Base-by-base conservation (phyloP, 2,888 invertebrate genomes). In the Brenthis hecate region DNA sequence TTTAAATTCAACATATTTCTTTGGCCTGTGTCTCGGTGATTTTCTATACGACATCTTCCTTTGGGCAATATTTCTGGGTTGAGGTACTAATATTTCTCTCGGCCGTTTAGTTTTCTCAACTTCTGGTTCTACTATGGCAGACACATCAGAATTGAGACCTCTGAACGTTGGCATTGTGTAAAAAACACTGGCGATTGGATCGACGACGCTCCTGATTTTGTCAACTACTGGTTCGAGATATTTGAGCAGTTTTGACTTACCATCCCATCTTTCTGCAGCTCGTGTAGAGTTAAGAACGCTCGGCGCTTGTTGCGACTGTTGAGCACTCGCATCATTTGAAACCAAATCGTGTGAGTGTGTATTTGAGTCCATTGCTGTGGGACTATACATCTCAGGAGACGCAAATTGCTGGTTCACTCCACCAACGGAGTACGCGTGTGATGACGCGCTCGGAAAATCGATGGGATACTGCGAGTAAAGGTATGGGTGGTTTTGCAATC, bases 381-480 rank as follows among this genome's bases (percentile, higher is more conserved):
- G 89, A 80, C 85, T 90, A 81, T 88, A 93, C 84, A 93, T 84
- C 82, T 93, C 93, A 73, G 88, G 88, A 76, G 91, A 85, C 78
- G 87, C 89, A 81, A 91, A 93, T 81, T 91, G 92, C 78, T 88
- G 85, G 81, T 85, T 91, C 86, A 88, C 89, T 89, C 92, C 92
- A 77, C 85, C 88, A 74, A 89, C 90, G 84, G 93, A 89, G 89
- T 93, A 93, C 81, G 91, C 92, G 85, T 93, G 92, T 83, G 92
- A 92, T 75, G 93, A 88, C 82, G 89, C 90, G 85, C 91, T 88
- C 84, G 93, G 89, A 81, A 93, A 93, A 86, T 93, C 93, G 85
- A 92, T 88, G 79, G 93, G 92, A 82, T 93, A 93, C 89, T 92
- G 92, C 78, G 92, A 89, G 83, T 92, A 93, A 80, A 93, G 86